phyloP scores from a whole-genome alignment of 1,140 invertebrate genomes.

The Caenorhabditis brenneri region DNA sequence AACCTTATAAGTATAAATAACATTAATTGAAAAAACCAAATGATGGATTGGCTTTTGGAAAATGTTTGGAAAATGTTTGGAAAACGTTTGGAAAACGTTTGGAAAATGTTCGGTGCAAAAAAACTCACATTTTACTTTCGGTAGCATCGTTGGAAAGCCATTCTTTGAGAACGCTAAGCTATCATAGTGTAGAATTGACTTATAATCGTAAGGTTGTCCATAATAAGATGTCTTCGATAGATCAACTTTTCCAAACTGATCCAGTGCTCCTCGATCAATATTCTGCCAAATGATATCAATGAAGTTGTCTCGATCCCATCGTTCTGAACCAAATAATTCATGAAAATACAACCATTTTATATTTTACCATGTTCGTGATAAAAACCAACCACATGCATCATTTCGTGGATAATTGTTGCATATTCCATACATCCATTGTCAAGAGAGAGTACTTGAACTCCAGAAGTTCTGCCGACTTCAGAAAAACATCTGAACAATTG shows the following conservation, averaged over 20 bases:
- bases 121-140: slow-evolving; percentile 64
- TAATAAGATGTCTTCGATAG: slow-evolving; percentile 69
- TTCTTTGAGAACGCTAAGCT: slow-evolving; percentile 71
- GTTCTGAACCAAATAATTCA: slow-evolving; percentile 52
- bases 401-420: slow-evolving; percentile 70
- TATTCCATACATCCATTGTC: slow-evolving; percentile 71
- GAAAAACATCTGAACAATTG: slow-evolving; percentile 66
- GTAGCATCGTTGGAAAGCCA: slow-evolving; percentile 70
- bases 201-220: slow-evolving; percentile 69
- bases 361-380: slow-evolving; percentile 68
- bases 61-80: no score
- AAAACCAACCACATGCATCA: slow-evolving; percentile 70
- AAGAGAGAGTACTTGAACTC: slow-evolving; percentile 69
- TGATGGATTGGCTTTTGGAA: no score
- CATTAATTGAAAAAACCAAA: no score
- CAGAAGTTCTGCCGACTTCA: slow-evolving; percentile 69
- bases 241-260: slow-evolving; percentile 69
- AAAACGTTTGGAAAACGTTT: no score
- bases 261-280: slow-evolving; percentile 66
- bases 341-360: background rate
- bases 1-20: no score
- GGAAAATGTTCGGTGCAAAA: no score
- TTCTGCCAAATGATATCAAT: slow-evolving; percentile 71
- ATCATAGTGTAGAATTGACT: slow-evolving; percentile 69
- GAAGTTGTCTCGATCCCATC: slow-evolving; percentile 70